Conservation (phyloP, 2,888 invertebrate species). For the Chouioia cunea region DNA sequence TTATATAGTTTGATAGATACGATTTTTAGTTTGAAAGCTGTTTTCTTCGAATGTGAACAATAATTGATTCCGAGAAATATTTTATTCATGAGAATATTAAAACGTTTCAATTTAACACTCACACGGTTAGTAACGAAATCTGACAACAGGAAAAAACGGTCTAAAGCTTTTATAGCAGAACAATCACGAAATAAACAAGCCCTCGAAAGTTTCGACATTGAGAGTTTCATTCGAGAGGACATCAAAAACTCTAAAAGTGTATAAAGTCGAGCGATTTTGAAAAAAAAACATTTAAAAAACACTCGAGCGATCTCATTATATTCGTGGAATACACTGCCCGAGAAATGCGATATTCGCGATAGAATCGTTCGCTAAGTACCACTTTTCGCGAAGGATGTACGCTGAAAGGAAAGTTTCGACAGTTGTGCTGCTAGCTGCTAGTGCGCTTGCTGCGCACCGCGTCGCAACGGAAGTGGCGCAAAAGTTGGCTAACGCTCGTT, state of each 20-base stretch:
- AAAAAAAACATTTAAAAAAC: conserved; percentile 5
- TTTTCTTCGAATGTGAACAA: too few relatives aligned
- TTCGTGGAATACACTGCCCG: background rate
- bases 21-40: too few relatives aligned
- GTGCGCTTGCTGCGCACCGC: background rate
- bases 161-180: too few relatives aligned
- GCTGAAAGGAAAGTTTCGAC: conserved; percentile 34
- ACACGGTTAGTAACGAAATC: too few relatives aligned
- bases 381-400: conserved; percentile 16
- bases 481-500: conserved; percentile 28
- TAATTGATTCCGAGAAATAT: too few relatives aligned
- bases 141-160: too few relatives aligned
- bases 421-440: background rate
- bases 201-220: conserved; percentile 5
- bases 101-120: too few relatives aligned
- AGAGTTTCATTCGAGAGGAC: background rate
- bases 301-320: conserved; percentile 13
- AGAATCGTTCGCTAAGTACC: conserved; percentile 24
- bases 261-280: background rate
- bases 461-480: background rate
- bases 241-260: background rate
- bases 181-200: conserved; percentile 6
- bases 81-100: too few relatives aligned
- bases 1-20: too few relatives aligned
- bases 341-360: conserved; percentile 1